A percentile compares a stretch with the other conserved stretches of the same genome.
These are phyloP conservation scores for Falco punctatus DNA, from an alignment of 2,113 vertebrate species.

Conservation along the genomic window DNA sequence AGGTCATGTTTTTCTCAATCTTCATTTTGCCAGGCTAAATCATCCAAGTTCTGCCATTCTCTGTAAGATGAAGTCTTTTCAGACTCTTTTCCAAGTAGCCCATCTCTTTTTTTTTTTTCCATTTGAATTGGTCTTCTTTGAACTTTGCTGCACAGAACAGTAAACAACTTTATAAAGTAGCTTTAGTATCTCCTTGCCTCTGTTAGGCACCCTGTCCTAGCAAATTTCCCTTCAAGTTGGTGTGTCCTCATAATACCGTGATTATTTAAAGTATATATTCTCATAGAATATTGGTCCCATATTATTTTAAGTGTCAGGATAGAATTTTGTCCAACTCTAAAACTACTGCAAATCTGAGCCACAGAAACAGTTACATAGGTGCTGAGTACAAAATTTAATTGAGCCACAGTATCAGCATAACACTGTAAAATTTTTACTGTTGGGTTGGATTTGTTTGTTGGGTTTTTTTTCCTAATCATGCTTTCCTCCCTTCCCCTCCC, in stretches of 20 bases:
- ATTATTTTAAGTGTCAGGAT: not conserved
- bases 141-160: not conserved
- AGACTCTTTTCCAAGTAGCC: not conserved
- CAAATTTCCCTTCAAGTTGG: not conserved
- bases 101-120: not conserved
- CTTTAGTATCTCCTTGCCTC: not conserved
- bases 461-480: no score
- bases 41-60: not conserved
- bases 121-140: not conserved
- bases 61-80: not conserved
- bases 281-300: not conserved
- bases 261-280: not conserved
- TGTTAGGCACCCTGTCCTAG: not conserved
- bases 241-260: not conserved
- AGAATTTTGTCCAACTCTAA: not conserved
- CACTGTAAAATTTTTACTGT: not conserved
- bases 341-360: not conserved
- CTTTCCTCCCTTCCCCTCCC: no score
- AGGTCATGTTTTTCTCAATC: not conserved
- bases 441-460: no score
- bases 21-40: not conserved
- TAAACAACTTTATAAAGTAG: not conserved
- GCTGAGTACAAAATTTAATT: not conserved
- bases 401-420: not conserved
- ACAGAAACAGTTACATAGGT: not conserved